Evolutionary conservation across 1,140 invertebrate genomes (phyloP).

Genomic region (Hypsibius dujardini): DNA sequence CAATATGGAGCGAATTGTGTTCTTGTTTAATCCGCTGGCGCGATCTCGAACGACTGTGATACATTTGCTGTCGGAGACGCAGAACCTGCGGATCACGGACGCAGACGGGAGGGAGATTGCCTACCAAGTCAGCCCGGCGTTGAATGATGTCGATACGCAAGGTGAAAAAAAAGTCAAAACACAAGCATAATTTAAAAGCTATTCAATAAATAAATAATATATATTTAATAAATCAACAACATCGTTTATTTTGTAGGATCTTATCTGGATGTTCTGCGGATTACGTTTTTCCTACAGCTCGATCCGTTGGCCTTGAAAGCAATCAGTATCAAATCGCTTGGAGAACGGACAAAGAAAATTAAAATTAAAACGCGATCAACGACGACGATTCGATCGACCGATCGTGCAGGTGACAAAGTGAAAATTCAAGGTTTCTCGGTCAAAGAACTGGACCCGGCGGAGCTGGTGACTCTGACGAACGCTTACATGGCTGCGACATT

Average conservation of each 20-base stretch:
- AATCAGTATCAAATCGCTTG: neutral
- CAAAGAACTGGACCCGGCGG: neutral
- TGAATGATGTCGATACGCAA: neutral
- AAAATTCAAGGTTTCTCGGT: neutral
- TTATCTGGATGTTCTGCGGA: neutral
- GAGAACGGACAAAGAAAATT: neutral
- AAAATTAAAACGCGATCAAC: neutral
- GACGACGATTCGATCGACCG: neutral
- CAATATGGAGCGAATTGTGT: neutral
- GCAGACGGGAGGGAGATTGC: neutral
- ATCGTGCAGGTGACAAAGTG: neutral
- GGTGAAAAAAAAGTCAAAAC: neutral
- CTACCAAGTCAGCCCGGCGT: neutral
- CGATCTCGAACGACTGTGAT: neutral
- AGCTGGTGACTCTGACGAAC: neutral
- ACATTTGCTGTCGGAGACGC: neutral
- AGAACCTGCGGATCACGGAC: neutral
- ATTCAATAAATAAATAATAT: too few species aligned
- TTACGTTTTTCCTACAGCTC: neutral
- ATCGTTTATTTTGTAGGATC: too few species aligned
- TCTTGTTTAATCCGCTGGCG: neutral
- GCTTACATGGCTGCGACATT: neutral
- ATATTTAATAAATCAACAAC: too few species aligned
- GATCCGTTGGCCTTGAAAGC: conserved; percentile 1
- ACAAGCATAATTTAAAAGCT: too few species aligned